These are phyloP conservation scores for Eupeodes latifasciatus DNA, from an alignment of 2,888 invertebrate genomes.

Conservation along the genomic window DNA sequence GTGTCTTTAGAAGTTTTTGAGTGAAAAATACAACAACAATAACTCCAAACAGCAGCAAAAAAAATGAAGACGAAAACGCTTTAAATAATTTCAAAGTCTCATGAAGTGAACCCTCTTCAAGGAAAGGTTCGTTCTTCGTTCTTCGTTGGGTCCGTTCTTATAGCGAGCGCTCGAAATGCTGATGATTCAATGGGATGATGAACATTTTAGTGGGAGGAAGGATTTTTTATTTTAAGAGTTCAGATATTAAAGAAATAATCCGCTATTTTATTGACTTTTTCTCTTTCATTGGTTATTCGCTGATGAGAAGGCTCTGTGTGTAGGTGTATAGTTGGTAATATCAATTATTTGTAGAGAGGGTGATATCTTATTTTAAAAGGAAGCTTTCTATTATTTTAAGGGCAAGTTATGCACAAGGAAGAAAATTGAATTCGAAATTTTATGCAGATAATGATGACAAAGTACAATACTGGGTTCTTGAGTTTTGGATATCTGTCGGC, in stretches of 20 bases:
- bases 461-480: too few relatives aligned
- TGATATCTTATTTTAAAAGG: background rate
- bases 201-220: slow-evolving; percentile 4
- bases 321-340: slow-evolving; percentile 4
- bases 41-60: background rate
- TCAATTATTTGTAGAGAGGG: slow-evolving; percentile 58
- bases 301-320: background rate
- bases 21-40: background rate
- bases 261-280: slow-evolving; percentile 73
- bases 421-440: background rate
- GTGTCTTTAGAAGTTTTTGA: slow-evolving; percentile 1
- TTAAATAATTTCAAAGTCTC: slow-evolving; percentile 69
- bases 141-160: background rate
- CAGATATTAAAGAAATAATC: slow-evolving; percentile 73
- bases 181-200: slow-evolving; percentile 16
- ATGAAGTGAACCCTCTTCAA: slow-evolving; percentile 59
- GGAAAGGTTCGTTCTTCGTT: slow-evolving; percentile 12
- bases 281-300: background rate
- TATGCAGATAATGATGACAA: background rate
- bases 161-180: background rate
- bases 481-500: too few relatives aligned
- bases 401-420: background rate
- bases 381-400: background rate
- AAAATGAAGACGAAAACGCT: slow-evolving; percentile 8
- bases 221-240: slow-evolving; percentile 43